Evolutionary conservation across 2,797 vertebrate species (phyloP).

Genomic region (Aselliscus stoliczkanus): DNA sequence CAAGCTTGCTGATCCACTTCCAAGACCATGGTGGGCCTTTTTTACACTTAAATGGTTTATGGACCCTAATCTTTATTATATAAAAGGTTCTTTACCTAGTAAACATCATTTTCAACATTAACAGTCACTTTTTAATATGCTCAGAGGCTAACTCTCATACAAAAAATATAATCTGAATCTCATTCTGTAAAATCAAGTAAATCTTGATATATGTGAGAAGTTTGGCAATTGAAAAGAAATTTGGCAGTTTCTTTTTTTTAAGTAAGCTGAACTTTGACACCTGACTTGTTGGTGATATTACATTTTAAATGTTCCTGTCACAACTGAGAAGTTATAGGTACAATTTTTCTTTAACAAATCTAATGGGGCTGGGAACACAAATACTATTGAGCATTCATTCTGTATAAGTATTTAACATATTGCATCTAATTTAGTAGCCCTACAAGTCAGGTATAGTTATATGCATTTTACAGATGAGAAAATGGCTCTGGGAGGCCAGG

Average conservation of each 20-base stretch:
- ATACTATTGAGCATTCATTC: not conserved
- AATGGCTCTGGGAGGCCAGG: not conserved
- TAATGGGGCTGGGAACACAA: not conserved
- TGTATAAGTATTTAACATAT: not conserved
- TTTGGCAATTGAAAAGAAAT: not conserved
- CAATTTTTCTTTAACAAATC: not conserved
- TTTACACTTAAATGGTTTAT: not conserved
- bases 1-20: not conserved
- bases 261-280: not conserved
- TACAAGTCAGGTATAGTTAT: not conserved
- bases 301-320: not conserved
- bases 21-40: not conserved
- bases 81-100: not conserved
- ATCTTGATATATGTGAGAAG: not conserved
- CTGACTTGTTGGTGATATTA: not conserved
- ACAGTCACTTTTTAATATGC: conserved; percentile 35
- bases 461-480: not conserved
- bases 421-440: not conserved
- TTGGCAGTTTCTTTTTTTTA: not conserved
- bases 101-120: not conserved
- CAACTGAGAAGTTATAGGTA: not conserved
- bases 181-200: not conserved
- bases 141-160: not conserved
- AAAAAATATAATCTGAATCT: not conserved
- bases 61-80: not conserved